Evolutionary conservation across 2,797 vertebrate species (phyloP).

Genomic region (Tympanoctomys barrerae): DNA sequence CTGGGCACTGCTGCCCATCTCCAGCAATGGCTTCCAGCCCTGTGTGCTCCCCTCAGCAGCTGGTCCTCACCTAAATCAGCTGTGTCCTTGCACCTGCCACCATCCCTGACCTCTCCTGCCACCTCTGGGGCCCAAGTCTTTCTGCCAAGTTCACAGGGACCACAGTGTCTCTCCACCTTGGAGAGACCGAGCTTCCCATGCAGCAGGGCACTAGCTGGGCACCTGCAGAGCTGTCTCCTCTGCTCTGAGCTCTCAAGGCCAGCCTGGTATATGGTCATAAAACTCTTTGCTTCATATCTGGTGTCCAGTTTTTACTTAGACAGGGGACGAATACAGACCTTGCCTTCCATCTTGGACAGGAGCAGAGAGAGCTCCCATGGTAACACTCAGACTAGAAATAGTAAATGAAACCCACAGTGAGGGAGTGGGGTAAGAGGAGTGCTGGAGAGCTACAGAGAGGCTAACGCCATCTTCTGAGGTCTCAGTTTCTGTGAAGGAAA

Average conservation of each 20-base stretch:
- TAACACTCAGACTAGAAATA: neutral
- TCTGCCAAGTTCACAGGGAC: neutral
- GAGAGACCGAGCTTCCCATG: neutral
- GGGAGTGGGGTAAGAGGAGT: too few species aligned
- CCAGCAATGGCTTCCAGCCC: neutral
- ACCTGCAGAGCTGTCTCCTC: neutral
- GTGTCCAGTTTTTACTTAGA: neutral
- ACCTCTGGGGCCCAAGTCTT: neutral
- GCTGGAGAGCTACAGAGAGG: neutral
- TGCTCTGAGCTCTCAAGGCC: neutral
- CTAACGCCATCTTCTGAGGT: too few species aligned
- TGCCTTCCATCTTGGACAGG: neutral
- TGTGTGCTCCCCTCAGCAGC: neutral
- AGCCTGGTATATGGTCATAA: neutral
- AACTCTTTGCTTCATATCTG: neutral
- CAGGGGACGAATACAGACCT: neutral
- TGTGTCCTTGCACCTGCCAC: neutral
- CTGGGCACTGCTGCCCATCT: neutral
- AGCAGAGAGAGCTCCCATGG: neutral
- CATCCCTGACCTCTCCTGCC: neutral
- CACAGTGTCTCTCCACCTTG: too few species aligned
- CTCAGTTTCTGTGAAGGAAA: neutral
- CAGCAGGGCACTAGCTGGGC: neutral
- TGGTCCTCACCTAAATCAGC: neutral
- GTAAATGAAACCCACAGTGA: neutral